Evolutionary conservation across 1,140 invertebrate genomes (phyloP).

Genomic region (Scaptomyza graminum): DNA sequence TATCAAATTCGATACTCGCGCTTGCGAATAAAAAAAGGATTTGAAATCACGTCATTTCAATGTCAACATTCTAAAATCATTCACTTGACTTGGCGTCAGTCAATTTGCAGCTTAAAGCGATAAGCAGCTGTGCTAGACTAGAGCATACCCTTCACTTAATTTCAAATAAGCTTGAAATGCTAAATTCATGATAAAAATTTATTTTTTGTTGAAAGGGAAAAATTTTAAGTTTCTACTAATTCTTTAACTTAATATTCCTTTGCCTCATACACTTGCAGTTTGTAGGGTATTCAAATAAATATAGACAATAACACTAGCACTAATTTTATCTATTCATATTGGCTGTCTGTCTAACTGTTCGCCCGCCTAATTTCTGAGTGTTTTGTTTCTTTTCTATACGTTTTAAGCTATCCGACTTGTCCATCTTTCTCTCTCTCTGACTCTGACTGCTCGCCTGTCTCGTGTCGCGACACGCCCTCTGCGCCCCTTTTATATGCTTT

Average conservation of each 20-base stretch:
- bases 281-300: conserved; percentile 20
- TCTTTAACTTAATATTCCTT: too few relatives aligned
- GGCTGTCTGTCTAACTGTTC: conserved; percentile 24
- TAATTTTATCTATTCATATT: conserved; percentile 34
- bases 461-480: conserved; percentile 23
- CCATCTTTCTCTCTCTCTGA: conserved; percentile 35
- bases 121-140: not conserved
- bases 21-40: conserved; percentile 1
- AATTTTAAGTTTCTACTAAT: too few relatives aligned
- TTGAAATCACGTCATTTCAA: conserved; percentile 31
- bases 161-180: too few relatives aligned
- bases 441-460: conserved; percentile 24
- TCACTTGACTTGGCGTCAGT: conserved; percentile 27
- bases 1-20: conserved; percentile 24
- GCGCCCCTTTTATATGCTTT: not conserved
- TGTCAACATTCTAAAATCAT: conserved; percentile 41
- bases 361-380: conserved; percentile 28
- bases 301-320: not conserved
- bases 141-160: conserved; percentile 2
- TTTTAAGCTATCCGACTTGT: conserved; percentile 17
- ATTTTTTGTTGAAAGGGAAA: too few relatives aligned
- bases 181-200: too few relatives aligned
- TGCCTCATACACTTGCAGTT: not conserved
- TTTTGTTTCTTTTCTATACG: conserved; percentile 21
- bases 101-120: not conserved